Evolutionary conservation across 2,113 vertebrate genomes (phyloP).

Genomic region (Syrrhaptes paradoxus): DNA sequence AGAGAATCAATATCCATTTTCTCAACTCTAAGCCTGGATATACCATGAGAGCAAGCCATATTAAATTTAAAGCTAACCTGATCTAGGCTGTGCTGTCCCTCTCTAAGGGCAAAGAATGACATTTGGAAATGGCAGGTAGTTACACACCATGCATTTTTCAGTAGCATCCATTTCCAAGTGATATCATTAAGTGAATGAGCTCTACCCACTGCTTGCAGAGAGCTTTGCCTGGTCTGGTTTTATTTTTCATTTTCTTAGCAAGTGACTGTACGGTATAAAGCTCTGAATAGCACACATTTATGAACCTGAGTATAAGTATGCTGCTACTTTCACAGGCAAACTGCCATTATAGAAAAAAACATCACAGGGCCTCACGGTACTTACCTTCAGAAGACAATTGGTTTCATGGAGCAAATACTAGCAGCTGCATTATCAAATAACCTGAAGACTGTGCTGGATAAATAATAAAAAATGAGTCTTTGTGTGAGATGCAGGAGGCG

Average conservation of each 20-base stretch:
- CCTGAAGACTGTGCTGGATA: neutral
- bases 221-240: neutral
- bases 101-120: neutral
- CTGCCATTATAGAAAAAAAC: neutral
- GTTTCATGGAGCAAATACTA: neutral
- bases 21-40: neutral
- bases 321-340: neutral
- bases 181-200: neutral
- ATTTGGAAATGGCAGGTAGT: neutral
- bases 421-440: neutral
- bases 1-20: neutral
- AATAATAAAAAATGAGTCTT: neutral
- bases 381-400: neutral
- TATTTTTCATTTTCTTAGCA: neutral
- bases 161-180: neutral
- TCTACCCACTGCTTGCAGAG: neutral
- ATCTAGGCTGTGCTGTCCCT: neutral
- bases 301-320: neutral
- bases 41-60: neutral
- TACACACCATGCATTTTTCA: conserved; percentile 9
- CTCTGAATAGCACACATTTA: neutral
- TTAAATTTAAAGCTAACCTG: neutral
- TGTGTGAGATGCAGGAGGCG: neutral
- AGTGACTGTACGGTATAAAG: neutral
- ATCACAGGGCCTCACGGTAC: neutral